These are phyloP conservation scores for Incurvaria masculella DNA, from an alignment of 2,888 invertebrate species.

Conservation along the genomic window DNA sequence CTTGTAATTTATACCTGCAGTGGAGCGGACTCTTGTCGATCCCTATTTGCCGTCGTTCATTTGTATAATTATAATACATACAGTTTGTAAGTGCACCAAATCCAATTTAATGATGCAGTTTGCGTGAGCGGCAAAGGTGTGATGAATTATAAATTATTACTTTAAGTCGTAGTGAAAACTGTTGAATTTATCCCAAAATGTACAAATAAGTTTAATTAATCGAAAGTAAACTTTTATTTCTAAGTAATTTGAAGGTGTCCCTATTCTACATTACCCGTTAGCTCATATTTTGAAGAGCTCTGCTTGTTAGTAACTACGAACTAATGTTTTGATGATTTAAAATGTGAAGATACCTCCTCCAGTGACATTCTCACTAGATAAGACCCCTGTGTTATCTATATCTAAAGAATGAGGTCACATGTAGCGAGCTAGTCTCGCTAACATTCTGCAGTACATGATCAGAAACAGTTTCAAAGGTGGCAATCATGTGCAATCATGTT, in stretches of 20 bases:
- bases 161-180: constrained; percentile 49
- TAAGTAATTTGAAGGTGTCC: constrained; percentile 36
- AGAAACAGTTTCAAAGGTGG: too few species aligned
- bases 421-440: too few species aligned
- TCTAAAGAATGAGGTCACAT: too few species aligned
- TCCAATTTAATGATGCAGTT: not conserved
- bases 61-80: not conserved
- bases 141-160: not conserved
- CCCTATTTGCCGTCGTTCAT: not conserved
- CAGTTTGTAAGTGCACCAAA: not conserved
- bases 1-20: constrained; percentile 7
- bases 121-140: not conserved
- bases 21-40: constrained; percentile 4
- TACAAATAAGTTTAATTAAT: constrained; percentile 50
- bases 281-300: not conserved
- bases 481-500: too few species aligned
- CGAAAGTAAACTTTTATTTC: constrained; percentile 47
- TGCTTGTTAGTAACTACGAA: not conserved
- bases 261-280: constrained; percentile 7
- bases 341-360: too few species aligned
- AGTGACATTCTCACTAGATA: too few species aligned
- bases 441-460: too few species aligned
- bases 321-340: too few species aligned
- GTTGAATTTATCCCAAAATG: constrained; percentile 56
- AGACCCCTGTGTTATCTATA: too few species aligned